Conservation (phyloP, 2,113 vertebrate species). For the Natator depressus region DNA sequence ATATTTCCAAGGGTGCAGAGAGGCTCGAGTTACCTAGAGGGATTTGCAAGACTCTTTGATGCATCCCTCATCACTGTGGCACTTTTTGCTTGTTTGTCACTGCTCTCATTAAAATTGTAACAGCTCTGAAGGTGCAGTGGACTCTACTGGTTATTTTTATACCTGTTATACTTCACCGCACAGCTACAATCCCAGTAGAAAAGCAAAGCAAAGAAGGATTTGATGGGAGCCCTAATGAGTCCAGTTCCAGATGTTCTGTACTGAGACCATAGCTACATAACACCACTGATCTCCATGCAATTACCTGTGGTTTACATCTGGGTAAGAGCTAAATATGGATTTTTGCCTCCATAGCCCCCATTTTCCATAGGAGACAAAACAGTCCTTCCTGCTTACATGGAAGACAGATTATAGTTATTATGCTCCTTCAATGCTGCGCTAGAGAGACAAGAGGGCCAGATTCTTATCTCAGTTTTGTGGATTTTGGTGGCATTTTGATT, state of each 20-base stretch:
- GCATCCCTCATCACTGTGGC: not conserved
- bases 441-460: not conserved
- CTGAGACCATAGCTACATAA: not conserved
- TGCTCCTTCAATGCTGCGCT: not conserved
- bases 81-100: not conserved
- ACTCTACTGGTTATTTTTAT: not conserved
- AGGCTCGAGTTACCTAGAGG: not conserved
- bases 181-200: not conserved
- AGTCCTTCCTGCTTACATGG: not conserved
- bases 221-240: not conserved
- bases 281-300: not conserved
- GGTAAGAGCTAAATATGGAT: not conserved
- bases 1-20: not conserved
- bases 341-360: not conserved
- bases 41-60: not conserved
- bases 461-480: not conserved
- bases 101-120: constrained; percentile 1
- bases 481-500: not conserved
- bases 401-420: not conserved
- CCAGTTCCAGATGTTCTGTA: not conserved
- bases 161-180: not conserved
- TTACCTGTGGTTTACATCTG: not conserved
- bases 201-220: not conserved
- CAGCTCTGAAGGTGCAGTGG: not conserved
- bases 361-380: not conserved